Base-by-base conservation (phyloP, 2,888 invertebrate genomes). In the Clistopyga incitator region DNA sequence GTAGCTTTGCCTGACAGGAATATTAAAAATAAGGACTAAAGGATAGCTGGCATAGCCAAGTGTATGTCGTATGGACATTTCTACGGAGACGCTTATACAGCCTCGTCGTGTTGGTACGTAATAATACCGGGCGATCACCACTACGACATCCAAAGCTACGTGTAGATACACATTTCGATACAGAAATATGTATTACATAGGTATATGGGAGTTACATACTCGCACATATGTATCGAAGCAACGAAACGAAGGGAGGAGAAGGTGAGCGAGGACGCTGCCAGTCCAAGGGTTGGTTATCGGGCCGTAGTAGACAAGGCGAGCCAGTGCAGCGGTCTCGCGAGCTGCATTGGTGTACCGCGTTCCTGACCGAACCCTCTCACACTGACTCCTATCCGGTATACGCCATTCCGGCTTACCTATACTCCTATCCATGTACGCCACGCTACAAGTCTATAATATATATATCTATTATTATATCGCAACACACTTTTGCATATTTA, bases 321-420 rank as follows among this genome's bases (percentile, higher is more conserved):
- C 78, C 75, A 84, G 84, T 80, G 81, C 86, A 85, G 71, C 67
- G 65, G 56, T 78, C 78, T 71, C 38, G 79, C 50, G 76, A 71
- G 71, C 76, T 79, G 72, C 82, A 81, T 84, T 77, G 84, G 87
- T 87, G 86, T 81, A 85, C 86, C 88, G 80, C 86, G 85, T 86
- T 85, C 85, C 88, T 85, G 82, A 84, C 87, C 87, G 54, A 86
- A 74, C 85, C 79, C 65, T 67, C 72, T 20, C 77, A 78, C 68
- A 64, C 34, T 50, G 29, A 29, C 71, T 23, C 29, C 52, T 68
- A 34, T 20, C 82, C 64, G 52, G 71, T 25, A n/a, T 42, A 10
- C 1, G 50, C 83, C 64, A 45, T 76, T 20, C 74, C 47, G n/a
- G 29, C 56, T 76, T 72, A 71, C 47, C 67, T 67, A 67, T 13